phyloP scores from a whole-genome alignment of 2,113 vertebrate genomes.

The Gnathonemus longibarbis region DNA sequence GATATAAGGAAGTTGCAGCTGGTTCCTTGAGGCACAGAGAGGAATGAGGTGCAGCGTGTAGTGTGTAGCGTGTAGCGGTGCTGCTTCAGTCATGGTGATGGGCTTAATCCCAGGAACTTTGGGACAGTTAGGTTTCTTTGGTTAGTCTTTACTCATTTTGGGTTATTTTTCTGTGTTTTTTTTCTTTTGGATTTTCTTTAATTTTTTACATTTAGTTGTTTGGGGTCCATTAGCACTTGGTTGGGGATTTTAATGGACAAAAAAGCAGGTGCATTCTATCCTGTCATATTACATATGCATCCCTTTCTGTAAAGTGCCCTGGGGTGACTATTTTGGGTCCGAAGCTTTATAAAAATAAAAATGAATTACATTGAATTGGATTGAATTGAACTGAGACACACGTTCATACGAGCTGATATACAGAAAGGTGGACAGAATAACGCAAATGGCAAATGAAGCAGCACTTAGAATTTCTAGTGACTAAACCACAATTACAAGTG shows the following conservation, averaged over 20 bases:
- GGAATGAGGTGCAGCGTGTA: background rate
- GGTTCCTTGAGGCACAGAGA: background rate
- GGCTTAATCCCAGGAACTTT: background rate
- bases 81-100: background rate
- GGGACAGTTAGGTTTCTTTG: background rate
- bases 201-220: background rate
- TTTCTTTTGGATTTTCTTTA: background rate
- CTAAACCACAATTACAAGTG: background rate
- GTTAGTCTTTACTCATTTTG: background rate
- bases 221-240: background rate
- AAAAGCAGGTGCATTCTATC: background rate
- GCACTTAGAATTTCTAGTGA: background rate
- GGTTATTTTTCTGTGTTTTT: background rate
- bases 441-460: background rate
- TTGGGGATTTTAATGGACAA: background rate
- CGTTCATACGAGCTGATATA: background rate
- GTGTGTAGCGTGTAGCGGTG: too few relatives aligned
- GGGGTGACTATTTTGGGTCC: background rate
- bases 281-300: background rate
- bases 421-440: background rate
- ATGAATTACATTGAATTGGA: background rate
- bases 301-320: background rate
- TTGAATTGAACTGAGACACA: background rate
- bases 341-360: background rate
- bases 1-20: background rate